Evolutionary conservation across 2,888 invertebrate genomes (phyloP).

Genomic region (Flabesymbios commensalis): DNA sequence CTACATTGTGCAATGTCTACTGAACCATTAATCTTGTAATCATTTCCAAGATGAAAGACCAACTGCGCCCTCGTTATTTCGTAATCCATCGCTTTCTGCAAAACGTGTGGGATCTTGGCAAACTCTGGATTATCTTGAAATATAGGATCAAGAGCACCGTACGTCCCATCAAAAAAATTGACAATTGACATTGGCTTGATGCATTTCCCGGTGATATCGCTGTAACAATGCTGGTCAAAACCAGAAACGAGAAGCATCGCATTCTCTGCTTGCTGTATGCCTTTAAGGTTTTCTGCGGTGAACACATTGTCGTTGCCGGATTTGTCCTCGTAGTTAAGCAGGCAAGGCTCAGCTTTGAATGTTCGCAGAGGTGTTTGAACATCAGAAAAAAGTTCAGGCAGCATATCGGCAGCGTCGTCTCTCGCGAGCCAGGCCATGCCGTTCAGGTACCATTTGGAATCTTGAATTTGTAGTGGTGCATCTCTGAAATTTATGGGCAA

Average conservation of each 20-base stretch:
- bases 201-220: not conserved
- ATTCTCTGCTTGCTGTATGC: slow-evolving; percentile 40
- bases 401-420: slow-evolving; percentile 8
- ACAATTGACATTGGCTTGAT: slow-evolving; percentile 9
- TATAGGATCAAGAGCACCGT: not conserved
- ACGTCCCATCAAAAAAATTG: slow-evolving; percentile 19
- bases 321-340: slow-evolving; percentile 29
- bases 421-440: slow-evolving; percentile 38
- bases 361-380: not conserved
- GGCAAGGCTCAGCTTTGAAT: slow-evolving; percentile 1
- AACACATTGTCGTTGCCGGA: slow-evolving; percentile 40
- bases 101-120: slow-evolving; percentile 9
- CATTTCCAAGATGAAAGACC: slow-evolving; percentile 15
- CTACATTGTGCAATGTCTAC: not conserved
- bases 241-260: slow-evolving; percentile 7
- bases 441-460: slow-evolving; percentile 38
- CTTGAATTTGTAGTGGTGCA: slow-evolving; percentile 40
- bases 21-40: slow-evolving; percentile 11
- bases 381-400: not conserved
- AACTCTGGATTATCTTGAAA: slow-evolving; percentile 25
- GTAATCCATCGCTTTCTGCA: slow-evolving; percentile 9
- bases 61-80: not conserved
- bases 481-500: slow-evolving; percentile 28
- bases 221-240: slow-evolving; percentile 10
- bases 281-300: slow-evolving; percentile 37